Evolutionary conservation across 64 coral and sea anemone species (phyloP), one percentile per base, ranked within the genome.

Genomic region (Porites lutea): DNA sequence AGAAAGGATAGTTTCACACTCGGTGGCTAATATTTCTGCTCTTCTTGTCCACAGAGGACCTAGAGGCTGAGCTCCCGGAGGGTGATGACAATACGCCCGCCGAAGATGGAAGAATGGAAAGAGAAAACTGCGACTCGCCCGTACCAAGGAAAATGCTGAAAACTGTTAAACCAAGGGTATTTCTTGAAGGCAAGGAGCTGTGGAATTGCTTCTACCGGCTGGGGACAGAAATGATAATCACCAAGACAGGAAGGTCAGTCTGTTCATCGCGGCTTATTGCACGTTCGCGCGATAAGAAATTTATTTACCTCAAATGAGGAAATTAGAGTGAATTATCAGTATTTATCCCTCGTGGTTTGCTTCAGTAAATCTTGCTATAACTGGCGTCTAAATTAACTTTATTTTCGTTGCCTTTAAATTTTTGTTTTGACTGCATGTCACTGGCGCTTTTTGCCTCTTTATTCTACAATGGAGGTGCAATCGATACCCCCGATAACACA

Each of bases 141-240:
- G 60, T 78, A 12, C 78, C 72, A 50, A 65, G 51, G 59, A 87
- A 86, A 71, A 76, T 59, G 11, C 46, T 64, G 3, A 79, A 65
- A 79, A 66, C 43, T 22, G 13, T 69, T 27, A 86, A 87, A 85
- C 91, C 91, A 52, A 27, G 87, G 61, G 91, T 71, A 1, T 57
- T 87, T 46, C 88, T 97, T 12, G 95, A 97, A 65, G 92, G 92
- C 48, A 72, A 71, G 57, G 95, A 97, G 76, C 92, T 97, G 22
- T 97, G 95, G 95, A 89, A 97, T 47, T 94, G 95, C 62, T 97
- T 97, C 70, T 97, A 91, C 52, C 82, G 95, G 0, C 88, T 97
- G 18, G 95, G 95, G 15, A 97, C 95, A 70, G 95, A 97, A 88
- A 97, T 97, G 95, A 97, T 94, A 47, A 97, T 97, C 47, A 97